Conservation (phyloP, 2,113 vertebrate genomes). For the Myotis brandtii region DNA sequence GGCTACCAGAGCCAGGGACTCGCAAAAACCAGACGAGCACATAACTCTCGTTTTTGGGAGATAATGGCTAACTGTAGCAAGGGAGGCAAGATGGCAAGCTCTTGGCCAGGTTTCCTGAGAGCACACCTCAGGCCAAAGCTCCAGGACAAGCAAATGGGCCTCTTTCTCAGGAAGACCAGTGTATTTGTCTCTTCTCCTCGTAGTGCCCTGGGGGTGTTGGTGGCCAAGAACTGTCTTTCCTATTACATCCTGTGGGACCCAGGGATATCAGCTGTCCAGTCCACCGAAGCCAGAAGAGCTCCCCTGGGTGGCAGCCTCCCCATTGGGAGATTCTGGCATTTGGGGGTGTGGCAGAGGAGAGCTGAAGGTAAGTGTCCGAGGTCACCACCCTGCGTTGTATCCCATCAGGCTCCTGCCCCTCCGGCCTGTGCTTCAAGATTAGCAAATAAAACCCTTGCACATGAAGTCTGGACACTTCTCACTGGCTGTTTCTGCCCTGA, state of each 20-base stretch:
- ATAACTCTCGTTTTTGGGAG: neutral
- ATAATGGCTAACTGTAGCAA: neutral
- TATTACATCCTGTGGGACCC: neutral
- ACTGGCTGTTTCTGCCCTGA: neutral
- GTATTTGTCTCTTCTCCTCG: neutral
- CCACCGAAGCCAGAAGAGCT: neutral
- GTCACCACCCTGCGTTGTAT: neutral
- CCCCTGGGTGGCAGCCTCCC: neutral
- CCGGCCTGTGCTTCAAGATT: neutral
- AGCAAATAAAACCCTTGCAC: neutral
- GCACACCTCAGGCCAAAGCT: neutral
- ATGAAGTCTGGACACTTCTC: neutral
- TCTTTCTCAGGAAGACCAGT: neutral
- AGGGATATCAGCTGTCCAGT: neutral
- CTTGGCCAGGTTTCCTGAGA: neutral
- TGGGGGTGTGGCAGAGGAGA: neutral
- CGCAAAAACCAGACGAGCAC: too few species aligned
- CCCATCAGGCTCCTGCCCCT: neutral
- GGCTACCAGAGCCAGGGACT: neutral
- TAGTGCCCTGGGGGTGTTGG: neutral
- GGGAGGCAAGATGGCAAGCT: neutral
- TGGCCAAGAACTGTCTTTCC: neutral
- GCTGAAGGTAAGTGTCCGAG: too few species aligned
- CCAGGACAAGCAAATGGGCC: neutral
- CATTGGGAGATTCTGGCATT: neutral